A percentile compares a stretch with the other conserved stretches of the same genome.
These are phyloP conservation scores for Caradrina kadenii DNA, from an alignment of 2,888 invertebrate genomes.

Conservation along the genomic window DNA sequence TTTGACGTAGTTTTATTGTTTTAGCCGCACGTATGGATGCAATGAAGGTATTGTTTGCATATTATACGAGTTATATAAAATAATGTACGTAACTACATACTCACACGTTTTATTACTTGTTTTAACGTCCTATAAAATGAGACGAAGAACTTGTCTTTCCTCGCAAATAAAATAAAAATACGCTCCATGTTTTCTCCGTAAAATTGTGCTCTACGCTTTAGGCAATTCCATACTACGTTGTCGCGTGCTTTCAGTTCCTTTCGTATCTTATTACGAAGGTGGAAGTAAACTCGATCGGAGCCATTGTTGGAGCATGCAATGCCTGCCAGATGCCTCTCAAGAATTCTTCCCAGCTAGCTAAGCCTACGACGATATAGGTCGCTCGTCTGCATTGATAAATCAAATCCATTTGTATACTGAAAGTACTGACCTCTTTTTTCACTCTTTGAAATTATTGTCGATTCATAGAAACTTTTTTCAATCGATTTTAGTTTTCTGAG, in stretches of 20 bases:
- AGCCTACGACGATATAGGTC: conserved; percentile 38
- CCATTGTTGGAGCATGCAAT: conserved; percentile 25
- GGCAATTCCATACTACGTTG: background rate
- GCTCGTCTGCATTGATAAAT: background rate
- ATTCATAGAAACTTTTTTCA: background rate
- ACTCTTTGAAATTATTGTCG: background rate
- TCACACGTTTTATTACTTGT: conserved; percentile 13
- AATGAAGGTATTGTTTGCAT: conserved; percentile 13
- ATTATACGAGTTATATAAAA: conserved; percentile 14
- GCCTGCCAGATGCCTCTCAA: conserved; percentile 35
- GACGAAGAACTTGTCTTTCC: background rate
- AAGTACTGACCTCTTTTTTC: too few species aligned
- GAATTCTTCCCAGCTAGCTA: conserved; percentile 33
- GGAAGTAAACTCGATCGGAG: conserved; percentile 5
- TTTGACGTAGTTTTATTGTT: conserved; percentile 13
- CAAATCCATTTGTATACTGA: too few species aligned
- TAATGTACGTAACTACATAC: background rate
- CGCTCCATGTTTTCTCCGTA: background rate
- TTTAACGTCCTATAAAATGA: conserved; percentile 36
- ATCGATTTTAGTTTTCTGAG: background rate
- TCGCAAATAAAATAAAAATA: conserved; percentile 24
- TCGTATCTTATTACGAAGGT: conserved; percentile 23
- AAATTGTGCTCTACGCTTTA: conserved; percentile 8
- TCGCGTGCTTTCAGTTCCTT: conserved; percentile 8
- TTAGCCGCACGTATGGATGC: background rate